These are phyloP conservation scores for Tichodroma muraria DNA, from an alignment of 2,113 vertebrate genomes.

Conservation along the genomic window DNA sequence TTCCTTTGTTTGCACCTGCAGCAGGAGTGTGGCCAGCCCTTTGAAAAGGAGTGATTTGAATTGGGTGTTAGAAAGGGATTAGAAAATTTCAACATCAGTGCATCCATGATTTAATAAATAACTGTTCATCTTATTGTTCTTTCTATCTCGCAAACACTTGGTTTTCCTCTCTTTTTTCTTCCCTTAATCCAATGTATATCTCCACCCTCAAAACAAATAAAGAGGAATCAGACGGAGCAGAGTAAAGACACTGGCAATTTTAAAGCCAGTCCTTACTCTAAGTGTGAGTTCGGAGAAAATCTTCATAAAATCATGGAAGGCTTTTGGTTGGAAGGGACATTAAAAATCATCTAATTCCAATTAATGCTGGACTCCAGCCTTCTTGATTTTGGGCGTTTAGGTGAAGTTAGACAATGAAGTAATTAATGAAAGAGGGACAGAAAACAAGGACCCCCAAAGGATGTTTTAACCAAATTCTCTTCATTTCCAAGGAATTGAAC, in stretches of 20 bases:
- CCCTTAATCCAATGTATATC: background rate
- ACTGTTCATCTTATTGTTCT: background rate
- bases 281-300: background rate
- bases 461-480: background rate
- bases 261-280: background rate
- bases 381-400: background rate
- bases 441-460: background rate
- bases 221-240: background rate
- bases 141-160: background rate
- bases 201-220: background rate
- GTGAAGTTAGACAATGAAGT: background rate
- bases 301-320: background rate
- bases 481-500: background rate
- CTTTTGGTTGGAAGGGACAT: background rate
- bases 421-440: background rate
- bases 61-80: background rate
- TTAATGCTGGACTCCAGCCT: background rate
- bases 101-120: background rate
- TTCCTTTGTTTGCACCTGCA: slow-evolving; percentile 9
- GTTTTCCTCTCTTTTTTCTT: background rate
- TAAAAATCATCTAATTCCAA: background rate
- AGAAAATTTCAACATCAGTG: background rate
- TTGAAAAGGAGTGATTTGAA: background rate
- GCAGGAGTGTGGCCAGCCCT: background rate
- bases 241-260: background rate